phyloP scores from a whole-genome alignment of 2,113 vertebrate species.

The Istiophorus platypterus region DNA sequence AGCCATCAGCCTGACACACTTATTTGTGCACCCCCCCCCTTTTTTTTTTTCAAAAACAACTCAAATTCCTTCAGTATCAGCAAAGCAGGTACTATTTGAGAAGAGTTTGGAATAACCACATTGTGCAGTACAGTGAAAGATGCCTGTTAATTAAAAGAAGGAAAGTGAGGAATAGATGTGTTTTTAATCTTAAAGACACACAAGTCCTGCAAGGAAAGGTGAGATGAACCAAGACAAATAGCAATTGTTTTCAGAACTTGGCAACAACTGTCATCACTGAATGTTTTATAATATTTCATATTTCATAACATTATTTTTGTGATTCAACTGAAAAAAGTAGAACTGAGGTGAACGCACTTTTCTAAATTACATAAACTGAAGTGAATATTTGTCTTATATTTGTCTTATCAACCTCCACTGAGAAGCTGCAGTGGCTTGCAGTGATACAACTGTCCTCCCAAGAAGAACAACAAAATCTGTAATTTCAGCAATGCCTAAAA shows the following conservation, averaged over 20 bases:
- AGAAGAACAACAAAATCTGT: not conserved
- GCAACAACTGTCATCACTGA: not conserved
- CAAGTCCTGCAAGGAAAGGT: not conserved
- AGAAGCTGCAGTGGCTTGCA: not conserved
- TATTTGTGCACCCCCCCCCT: constrained; percentile 53
- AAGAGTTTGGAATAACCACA: not conserved
- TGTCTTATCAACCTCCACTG: not conserved
- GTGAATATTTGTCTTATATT: too few species aligned
- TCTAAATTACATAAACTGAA: too few species aligned
- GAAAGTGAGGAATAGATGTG: not conserved
- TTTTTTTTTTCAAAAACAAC: not conserved
- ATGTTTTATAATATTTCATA: not conserved
- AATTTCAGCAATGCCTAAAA: not conserved
- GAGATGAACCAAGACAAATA: not conserved
- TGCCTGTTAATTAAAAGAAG: not conserved
- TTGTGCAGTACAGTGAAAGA: not conserved
- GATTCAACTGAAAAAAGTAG: not conserved
- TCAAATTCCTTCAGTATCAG: constrained; percentile 32
- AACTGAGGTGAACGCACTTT: too few species aligned
- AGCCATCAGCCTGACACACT: constrained; percentile 65
- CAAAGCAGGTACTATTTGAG: not conserved
- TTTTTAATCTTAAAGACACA: not conserved
- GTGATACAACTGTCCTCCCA: not conserved
- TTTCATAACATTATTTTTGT: not conserved
- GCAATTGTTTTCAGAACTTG: not conserved